Percentiles rank a stretch among this genome's conserved stretches.
Evolutionary conservation across 2,888 invertebrate genomes (phyloP).

Genomic region (Punctoribates punctum): DNA sequence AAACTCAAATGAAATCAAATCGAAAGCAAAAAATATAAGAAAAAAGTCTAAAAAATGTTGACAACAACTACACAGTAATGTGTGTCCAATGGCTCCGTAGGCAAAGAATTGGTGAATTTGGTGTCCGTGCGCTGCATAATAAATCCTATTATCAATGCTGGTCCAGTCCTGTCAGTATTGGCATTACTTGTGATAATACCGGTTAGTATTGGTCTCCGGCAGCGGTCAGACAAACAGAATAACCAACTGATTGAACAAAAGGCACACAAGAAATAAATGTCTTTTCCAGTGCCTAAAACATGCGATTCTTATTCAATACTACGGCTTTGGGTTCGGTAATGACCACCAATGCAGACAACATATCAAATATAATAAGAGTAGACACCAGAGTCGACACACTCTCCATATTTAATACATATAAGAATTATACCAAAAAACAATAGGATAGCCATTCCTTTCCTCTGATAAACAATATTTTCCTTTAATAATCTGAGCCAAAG

Average conservation of each 20-base stretch:
- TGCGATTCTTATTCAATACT: slow-evolving; percentile 25
- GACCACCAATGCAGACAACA: not conserved
- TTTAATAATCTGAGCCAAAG: not conserved
- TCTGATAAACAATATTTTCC: not conserved
- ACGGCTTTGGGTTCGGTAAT: not conserved
- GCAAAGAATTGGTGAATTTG: not conserved
- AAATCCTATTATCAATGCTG: slow-evolving; percentile 29
- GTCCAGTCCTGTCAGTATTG: slow-evolving; percentile 6
- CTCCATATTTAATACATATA: slow-evolving; percentile 19
- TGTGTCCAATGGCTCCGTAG: slow-evolving; percentile 1
- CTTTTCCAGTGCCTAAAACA: slow-evolving; percentile 18
- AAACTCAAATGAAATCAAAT: not conserved
- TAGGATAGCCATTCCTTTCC: not conserved
- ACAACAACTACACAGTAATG: not conserved
- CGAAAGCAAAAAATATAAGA: not conserved
- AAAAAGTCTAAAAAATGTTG: slow-evolving; percentile 3
- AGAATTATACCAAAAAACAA: not conserved
- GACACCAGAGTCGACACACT: not conserved
- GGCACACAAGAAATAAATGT: not conserved
- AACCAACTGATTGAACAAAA: slow-evolving; percentile 25
- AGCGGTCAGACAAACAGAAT: slow-evolving; percentile 28
- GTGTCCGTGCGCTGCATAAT: slow-evolving; percentile 27
- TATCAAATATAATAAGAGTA: not conserved
- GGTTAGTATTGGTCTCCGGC: slow-evolving; percentile 19
- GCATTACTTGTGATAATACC: slow-evolving; percentile 25